Evolutionary conservation across 2,113 vertebrate species (phyloP).

Genomic region (Phasianus colchicus): DNA sequence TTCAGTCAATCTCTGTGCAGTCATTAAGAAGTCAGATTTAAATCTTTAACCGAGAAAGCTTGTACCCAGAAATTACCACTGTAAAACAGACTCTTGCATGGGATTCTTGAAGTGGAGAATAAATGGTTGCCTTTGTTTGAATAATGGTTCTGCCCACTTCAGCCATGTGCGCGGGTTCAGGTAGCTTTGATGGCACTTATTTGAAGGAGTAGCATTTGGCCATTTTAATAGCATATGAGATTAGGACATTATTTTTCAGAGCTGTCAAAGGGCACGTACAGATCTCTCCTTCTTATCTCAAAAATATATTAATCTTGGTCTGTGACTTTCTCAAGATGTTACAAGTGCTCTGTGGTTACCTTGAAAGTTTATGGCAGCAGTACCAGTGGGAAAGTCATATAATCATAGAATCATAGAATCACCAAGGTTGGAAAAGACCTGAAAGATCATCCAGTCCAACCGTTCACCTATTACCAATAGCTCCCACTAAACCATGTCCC

Average conservation of each 20-base stretch:
- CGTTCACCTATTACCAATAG: too few species aligned
- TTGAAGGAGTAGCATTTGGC: neutral
- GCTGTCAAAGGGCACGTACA: neutral
- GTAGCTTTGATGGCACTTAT: neutral
- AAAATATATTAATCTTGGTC: neutral
- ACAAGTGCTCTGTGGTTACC: neutral
- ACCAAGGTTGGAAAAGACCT: too few species aligned
- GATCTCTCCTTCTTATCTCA: neutral
- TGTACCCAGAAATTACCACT: neutral
- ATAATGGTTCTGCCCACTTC: neutral
- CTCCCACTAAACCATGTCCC: too few species aligned
- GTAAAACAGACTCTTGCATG: neutral
- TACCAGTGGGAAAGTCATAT: neutral
- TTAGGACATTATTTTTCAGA: neutral
- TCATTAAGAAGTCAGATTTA: neutral
- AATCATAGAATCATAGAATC: too few species aligned
- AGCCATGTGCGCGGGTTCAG: neutral
- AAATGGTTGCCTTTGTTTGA: neutral
- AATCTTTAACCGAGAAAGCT: neutral
- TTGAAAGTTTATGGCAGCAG: neutral
- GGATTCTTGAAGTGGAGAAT: neutral
- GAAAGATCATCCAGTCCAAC: too few species aligned
- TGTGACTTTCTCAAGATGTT: neutral
- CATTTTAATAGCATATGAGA: neutral
- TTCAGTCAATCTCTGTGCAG: accelerated